Base-by-base conservation (phyloP, 2,888 invertebrate species). In the Pristionchus japonicus region DNA sequence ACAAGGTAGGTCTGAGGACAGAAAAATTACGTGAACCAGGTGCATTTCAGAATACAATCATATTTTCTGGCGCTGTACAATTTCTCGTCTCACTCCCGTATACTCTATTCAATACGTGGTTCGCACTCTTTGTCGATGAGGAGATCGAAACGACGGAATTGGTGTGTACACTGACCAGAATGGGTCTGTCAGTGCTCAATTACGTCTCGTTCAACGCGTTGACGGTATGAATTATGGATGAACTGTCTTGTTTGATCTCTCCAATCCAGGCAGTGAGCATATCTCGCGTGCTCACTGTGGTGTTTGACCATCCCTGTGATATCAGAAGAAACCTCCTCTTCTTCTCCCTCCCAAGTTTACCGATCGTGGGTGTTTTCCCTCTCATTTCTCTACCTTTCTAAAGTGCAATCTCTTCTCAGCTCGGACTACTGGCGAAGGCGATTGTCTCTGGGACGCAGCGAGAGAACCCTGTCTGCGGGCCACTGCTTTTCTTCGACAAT, bases 231-330 rank as follows among this genome's bases (percentile, higher is more conserved):
- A 20, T 23, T 31, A n/a, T 1, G 23, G 0, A 37, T 23, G 17
- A 13, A 31, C 0, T 13, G 13, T 0, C 0, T 15, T 34, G 67
- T 17, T 34, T 31, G 34, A 67, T 34, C 34, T 67, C 34, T 2
- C 9, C 1, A 74, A 40, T 77, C 3, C 15, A 77, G 77, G 77
- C 77, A n/a, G 43, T 77, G 17, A 77, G 77, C 27, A 47, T 77
- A 43, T 77, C 77, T 11, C 77, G 77, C 6, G 77, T 77, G 27
- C 77, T 77, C 27, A 27, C 77, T 27, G 77, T 77, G 9, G 77
- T 77, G 40, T 77, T 77, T 47, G 77, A 77, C 47, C 77, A 77
- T 43, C 77, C 43, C n/a, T 77, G 77, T 34, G 77, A 77, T 77
- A 43, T 77, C 27, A 47, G 43, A 47, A 23, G 47, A 15, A 77